Base-by-base conservation (phyloP, 2,113 vertebrate species). In the Opisthocomus hoazin region DNA sequence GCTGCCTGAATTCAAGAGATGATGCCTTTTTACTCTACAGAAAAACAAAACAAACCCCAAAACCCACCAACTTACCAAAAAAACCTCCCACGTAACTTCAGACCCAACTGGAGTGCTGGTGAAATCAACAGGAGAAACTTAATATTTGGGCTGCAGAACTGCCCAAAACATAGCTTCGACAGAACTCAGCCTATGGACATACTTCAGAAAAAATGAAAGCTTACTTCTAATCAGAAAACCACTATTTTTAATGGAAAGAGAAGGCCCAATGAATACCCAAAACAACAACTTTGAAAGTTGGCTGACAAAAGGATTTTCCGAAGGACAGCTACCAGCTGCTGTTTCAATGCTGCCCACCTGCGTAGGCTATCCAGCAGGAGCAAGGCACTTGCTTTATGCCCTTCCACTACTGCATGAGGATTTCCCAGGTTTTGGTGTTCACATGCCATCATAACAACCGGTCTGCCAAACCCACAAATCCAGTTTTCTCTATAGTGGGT, bases 131-230 rank as follows among this genome's bases (percentile, higher is more conserved):
- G 27, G 27, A 84, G 22, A 50, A 29, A 12, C 11, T 12, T 13
- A n/a, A 50, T 11, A 18, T 75, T 56, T 48, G 21, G 16, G 11
- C 4, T 5, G 24, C 21, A 57, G 11, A 66, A 12, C 7, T 3
- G 2, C 43, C 23, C 18, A 22, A 58, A 82, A 73, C 45, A 3
- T 2, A 41, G 11, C 43, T 64, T 84, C 36, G 75, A 37, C 5
- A 51, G 56, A 82, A 41, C 18, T 58, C 48, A 23, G 11, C 12
- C 36, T 29, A 23, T 4, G 21, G 9, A 30, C 3, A 8, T 2
- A 11, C 11, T 48, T 68, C 48, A 74, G 39, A 21, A 20, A 51
- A 9, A 68, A 34, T 0, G 1, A 4, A 37, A 80, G 2, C 8
- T 84, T 77, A 34, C 48, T 50, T 74, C 32, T 74, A 74, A 90